Base-by-base conservation (phyloP, 2,888 invertebrate species). In the Tachina fera region DNA sequence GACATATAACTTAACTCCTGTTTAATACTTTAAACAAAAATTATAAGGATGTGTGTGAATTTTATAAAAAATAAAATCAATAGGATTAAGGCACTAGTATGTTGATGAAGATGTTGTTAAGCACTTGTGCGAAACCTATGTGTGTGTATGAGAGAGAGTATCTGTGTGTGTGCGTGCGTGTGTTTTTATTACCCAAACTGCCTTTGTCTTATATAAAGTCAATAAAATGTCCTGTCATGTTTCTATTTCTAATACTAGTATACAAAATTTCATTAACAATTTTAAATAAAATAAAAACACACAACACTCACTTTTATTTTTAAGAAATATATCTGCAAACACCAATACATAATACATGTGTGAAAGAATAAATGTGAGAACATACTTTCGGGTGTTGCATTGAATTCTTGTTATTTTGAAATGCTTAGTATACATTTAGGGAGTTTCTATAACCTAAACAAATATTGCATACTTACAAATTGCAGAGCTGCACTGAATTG, bases 51-150 rank as follows among this genome's bases (percentile, higher is more conserved):
- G 63, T 74, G 61, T 70, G 45, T 70, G 22, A 61, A 77, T 65
- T 77, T 77, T 77, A 58, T 63, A 68, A 70, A 81, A 81, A 71
- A 67, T 3, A 31, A 31, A 31, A 31, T 78, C 68, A 78, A 85
- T 81, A 78, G 77, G 81, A 81, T 85, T 85, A 81, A 78, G 81
- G 78, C 84, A 84, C 81, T 68, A 76, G 80, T 56, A 56, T 68
- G 61, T 76, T 67, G 71, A 72, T 71, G 82, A 82, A 74, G 70
- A 49, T 61, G 16, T 53, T 75, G 43, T 5, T 49, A 60, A 58
- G 49, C 5, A 16, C 31, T 39, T 14, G 6, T 45, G 9, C 39
- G 39, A 45, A n/a, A 14, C 10, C n/a, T n/a, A 10, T 0, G n/a
- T 53, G 16, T 61, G 1, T 43, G 67, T 43, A 13, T 19, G 43